Conservation (phyloP, 2,888 invertebrate genomes). For the Eupithecia centaureata region DNA sequence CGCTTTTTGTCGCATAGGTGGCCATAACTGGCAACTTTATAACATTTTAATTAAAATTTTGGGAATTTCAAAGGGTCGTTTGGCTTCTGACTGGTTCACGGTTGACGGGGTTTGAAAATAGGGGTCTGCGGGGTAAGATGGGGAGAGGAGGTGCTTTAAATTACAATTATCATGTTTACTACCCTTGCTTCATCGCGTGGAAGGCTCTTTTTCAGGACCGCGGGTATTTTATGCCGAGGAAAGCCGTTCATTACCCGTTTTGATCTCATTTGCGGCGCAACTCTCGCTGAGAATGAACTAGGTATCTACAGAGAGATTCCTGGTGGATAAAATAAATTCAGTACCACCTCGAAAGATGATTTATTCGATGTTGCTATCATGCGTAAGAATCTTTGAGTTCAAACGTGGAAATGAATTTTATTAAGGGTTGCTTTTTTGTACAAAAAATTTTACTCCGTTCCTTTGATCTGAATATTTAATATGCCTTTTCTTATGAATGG, state of each 20-base stretch:
- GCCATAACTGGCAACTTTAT: slow-evolving; percentile 53
- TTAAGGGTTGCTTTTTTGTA: slow-evolving; percentile 14
- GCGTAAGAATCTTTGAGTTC: slow-evolving; percentile 16
- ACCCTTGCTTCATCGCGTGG: slow-evolving; percentile 53
- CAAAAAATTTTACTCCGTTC: slow-evolving; percentile 11
- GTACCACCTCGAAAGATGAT: background rate
- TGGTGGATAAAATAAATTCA: slow-evolving; percentile 4
- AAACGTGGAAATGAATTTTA: slow-evolving; percentile 20
- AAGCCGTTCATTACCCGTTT: slow-evolving; percentile 36
- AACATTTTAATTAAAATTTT: slow-evolving; percentile 75
- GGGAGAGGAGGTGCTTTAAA: slow-evolving; percentile 58
- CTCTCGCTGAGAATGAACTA: slow-evolving; percentile 28
- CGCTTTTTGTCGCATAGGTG: slow-evolving; percentile 51
- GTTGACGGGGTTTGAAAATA: slow-evolving; percentile 59
- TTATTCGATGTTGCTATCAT: slow-evolving; percentile 10
- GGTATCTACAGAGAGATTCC: background rate
- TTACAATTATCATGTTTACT: slow-evolving; percentile 74
- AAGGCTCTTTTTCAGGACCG: slow-evolving; percentile 53
- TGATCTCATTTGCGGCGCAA: slow-evolving; percentile 36
- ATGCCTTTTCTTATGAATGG: background rate
- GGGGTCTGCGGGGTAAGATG: slow-evolving; percentile 43
- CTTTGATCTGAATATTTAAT: slow-evolving; percentile 9
- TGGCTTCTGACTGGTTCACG: slow-evolving; percentile 67
- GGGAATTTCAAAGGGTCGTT: slow-evolving; percentile 69
- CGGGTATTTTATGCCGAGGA: slow-evolving; percentile 48